Evolutionary conservation across 2,113 vertebrate genomes (phyloP).

Genomic region (Heterotilapia buettikoferi): DNA sequence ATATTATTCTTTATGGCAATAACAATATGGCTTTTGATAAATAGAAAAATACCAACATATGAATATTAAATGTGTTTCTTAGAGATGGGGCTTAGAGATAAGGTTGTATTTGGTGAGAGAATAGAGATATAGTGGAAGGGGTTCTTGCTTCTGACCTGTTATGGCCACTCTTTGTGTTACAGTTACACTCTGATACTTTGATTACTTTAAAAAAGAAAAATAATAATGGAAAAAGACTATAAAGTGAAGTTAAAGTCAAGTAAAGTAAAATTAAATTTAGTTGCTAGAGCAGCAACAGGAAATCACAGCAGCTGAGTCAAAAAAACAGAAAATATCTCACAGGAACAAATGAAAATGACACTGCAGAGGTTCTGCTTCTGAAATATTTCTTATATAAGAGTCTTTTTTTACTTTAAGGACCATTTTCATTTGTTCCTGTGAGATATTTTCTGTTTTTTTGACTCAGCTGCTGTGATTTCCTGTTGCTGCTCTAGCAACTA

Average conservation of each 20-base stretch:
- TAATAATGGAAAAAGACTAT: not conserved
- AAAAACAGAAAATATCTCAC: not conserved
- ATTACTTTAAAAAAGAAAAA: not conserved
- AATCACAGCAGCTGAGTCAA: not conserved
- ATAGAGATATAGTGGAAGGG: not conserved
- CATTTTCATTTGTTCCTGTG: not conserved
- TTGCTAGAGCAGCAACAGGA: not conserved
- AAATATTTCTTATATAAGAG: not conserved
- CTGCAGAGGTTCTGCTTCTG: not conserved
- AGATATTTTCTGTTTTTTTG: not conserved
- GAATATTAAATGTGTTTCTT: not conserved
- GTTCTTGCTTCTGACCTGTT: not conserved
- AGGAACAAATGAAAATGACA: too few relatives aligned
- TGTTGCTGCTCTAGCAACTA: too few relatives aligned
- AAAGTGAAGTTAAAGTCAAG: not conserved
- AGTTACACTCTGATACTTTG: not conserved
- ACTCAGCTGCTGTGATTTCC: too few relatives aligned
- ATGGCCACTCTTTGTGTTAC: not conserved
- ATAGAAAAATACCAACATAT: not conserved
- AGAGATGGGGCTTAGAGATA: rapidly evolving
- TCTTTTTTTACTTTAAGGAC: not conserved
- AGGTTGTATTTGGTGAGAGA: not conserved
- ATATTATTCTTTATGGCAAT: not conserved
- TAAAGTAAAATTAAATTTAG: not conserved
- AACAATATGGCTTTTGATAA: not conserved